phyloP scores from a whole-genome alignment of 2,888 invertebrate genomes.

The Drosophila borealis region DNA sequence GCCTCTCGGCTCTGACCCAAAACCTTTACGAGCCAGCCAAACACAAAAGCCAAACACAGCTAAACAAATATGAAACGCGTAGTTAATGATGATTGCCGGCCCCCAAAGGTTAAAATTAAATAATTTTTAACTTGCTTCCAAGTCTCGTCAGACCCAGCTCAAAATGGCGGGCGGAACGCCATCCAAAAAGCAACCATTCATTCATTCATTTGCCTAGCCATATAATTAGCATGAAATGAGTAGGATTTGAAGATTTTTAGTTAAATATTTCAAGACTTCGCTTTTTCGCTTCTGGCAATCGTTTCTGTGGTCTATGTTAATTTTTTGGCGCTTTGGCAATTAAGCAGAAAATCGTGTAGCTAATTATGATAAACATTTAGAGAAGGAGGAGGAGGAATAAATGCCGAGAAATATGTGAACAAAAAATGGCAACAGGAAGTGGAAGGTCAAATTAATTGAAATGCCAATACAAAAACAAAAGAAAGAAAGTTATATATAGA shows the following conservation, averaged over 20 bases:
- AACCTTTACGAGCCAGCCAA: slow-evolving; percentile 63
- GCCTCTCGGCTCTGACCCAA: slow-evolving; percentile 74
- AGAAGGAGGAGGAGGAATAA: slow-evolving; percentile 25
- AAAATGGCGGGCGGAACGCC: slow-evolving; percentile 76
- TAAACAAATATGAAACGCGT: slow-evolving; percentile 69
- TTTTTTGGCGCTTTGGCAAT: slow-evolving; percentile 76
- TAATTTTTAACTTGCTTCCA: slow-evolving; percentile 67
- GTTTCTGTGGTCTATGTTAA: slow-evolving; percentile 59
- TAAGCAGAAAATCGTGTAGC: slow-evolving; percentile 77
- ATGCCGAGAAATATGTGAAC: slow-evolving; percentile 22
- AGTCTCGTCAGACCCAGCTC: slow-evolving; percentile 36
- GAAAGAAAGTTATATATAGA: background rate
- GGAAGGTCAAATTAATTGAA: slow-evolving; percentile 41
- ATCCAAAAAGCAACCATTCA: slow-evolving; percentile 53
- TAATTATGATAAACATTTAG: slow-evolving; percentile 75
- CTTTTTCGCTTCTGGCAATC: slow-evolving; percentile 64
- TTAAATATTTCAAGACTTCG: slow-evolving; percentile 53
- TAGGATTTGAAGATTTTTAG: slow-evolving; percentile 71
- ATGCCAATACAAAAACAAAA: slow-evolving; percentile 1
- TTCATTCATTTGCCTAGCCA: slow-evolving; percentile 67
- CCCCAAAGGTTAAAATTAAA: slow-evolving; percentile 82
- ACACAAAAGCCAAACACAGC: slow-evolving; percentile 22
- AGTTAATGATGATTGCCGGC: slow-evolving; percentile 81
- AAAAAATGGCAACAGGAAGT: slow-evolving; percentile 61
- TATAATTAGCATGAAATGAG: slow-evolving; percentile 83